Percentiles rank a stretch among this genome's conserved stretches.
phyloP scores from a whole-genome alignment of 2,113 vertebrate genomes.

The Daphoenositta chrysoptera region DNA sequence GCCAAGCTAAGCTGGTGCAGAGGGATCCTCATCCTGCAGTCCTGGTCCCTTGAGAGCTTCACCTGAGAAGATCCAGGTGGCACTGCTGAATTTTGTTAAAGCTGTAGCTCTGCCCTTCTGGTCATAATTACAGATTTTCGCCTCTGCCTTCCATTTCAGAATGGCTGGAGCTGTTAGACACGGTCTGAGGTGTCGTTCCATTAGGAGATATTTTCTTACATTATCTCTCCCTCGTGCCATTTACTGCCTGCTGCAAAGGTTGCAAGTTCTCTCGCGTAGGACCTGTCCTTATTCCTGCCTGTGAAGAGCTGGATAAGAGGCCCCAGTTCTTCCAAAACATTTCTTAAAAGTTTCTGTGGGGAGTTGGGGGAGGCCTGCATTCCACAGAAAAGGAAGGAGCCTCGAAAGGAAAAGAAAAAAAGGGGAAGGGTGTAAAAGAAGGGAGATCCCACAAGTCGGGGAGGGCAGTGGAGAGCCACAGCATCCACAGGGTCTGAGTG shows the following conservation, averaged over 20 bases:
- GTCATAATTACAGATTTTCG: neutral
- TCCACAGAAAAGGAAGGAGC: neutral
- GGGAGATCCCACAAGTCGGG: neutral
- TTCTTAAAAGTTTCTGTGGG: neutral
- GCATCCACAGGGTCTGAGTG: neutral
- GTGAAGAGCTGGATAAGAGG: neutral
- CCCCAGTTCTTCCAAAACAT: neutral
- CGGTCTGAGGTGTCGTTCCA: neutral
- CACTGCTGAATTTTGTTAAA: neutral
- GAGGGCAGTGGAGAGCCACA: neutral
- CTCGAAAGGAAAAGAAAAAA: neutral
- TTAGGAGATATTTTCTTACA: neutral
- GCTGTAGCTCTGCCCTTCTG: neutral
- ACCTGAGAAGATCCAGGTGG: neutral
- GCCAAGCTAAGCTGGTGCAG: neutral
- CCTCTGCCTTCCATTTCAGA: neutral
- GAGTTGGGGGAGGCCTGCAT: accelerated
- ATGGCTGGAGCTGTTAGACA: neutral
- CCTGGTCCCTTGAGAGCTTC: neutral
- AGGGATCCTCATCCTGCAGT: neutral
- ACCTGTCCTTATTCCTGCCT: neutral
- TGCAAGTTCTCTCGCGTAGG: neutral
- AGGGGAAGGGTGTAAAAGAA: neutral
- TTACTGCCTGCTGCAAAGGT: neutral
- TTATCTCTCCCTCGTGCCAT: neutral